Percentiles rank a stretch among this genome's conserved stretches.
Conservation (phyloP, 2,113 vertebrate species). For the Dermatemys mawii region DNA sequence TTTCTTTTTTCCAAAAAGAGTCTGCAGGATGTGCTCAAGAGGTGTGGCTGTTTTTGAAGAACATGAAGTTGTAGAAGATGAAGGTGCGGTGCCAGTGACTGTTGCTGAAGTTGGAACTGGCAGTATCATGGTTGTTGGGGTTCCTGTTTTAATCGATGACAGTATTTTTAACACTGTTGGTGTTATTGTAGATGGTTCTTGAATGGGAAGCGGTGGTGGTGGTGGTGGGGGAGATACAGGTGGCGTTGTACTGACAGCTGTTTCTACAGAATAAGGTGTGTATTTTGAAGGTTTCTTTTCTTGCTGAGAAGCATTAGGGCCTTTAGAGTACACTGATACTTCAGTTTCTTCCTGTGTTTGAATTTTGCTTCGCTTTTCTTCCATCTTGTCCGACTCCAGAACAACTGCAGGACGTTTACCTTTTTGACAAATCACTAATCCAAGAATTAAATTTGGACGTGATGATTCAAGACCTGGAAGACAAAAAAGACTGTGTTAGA, state of each 20-base stretch:
- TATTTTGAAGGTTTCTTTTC: constrained; percentile 83
- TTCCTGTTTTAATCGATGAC: constrained; percentile 69
- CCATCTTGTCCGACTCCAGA: constrained; percentile 78
- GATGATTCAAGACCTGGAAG: constrained; percentile 91
- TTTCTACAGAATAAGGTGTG: constrained; percentile 79
- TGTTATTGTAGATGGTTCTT: constrained; percentile 69
- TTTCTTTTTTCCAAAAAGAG: constrained; percentile 87
- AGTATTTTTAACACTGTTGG: constrained; percentile 75
- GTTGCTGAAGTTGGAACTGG: constrained; percentile 48
- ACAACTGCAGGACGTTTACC: constrained; percentile 80
- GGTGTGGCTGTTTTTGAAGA: constrained; percentile 79
- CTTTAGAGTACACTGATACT: constrained; percentile 72
- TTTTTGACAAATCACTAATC: constrained; percentile 93
- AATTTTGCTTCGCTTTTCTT: constrained; percentile 86
- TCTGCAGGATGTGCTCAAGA: constrained; percentile 90
- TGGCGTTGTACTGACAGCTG: constrained; percentile 73
- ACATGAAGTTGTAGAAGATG: background rate
- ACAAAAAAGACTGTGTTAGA: constrained; percentile 46
- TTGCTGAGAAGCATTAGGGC: constrained; percentile 62
- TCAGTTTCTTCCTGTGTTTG: constrained; percentile 81
- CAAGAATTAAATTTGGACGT: constrained; percentile 94
- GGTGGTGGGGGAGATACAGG: constrained; percentile 83
- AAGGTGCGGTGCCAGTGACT: background rate
- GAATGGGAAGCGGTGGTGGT: constrained; percentile 72
- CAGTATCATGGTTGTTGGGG: background rate